Conservation (phyloP, 1,140 invertebrate genomes). For the Araneus ventricosus region DNA sequence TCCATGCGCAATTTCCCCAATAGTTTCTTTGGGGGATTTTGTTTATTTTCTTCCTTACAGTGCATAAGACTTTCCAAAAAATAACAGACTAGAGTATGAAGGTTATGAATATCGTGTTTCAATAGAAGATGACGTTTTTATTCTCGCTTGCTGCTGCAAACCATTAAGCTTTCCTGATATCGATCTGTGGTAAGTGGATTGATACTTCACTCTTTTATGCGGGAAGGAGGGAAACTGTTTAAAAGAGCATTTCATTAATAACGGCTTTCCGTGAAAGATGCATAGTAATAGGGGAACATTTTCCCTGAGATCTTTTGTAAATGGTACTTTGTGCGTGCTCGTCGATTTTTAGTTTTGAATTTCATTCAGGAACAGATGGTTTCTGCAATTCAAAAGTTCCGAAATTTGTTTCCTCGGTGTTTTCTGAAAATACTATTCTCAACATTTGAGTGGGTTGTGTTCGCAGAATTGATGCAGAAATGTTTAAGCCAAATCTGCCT, state of each 20-base stretch:
- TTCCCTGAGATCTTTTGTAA: background rate
- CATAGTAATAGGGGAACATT: background rate
- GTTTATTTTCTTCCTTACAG: background rate
- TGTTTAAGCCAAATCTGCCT: too few relatives aligned
- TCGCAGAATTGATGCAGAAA: too few relatives aligned
- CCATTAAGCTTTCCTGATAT: background rate
- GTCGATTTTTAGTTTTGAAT: background rate
- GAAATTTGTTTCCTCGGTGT: too few relatives aligned
- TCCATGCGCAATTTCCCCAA: background rate
- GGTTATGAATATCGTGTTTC: background rate
- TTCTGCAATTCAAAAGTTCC: background rate
- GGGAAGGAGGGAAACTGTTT: background rate
- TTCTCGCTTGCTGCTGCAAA: background rate
- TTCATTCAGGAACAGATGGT: background rate
- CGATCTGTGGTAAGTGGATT: constrained; percentile 10
- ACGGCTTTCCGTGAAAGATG: background rate
- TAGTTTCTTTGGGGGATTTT: background rate
- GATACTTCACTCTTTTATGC: background rate
- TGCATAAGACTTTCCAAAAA: background rate
- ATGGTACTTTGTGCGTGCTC: background rate
- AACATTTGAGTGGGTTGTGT: too few relatives aligned
- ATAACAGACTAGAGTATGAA: background rate
- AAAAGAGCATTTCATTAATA: constrained; percentile 1
- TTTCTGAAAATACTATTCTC: too few relatives aligned
- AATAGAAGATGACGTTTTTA: constrained; percentile 26